A percentile compares a stretch with the other conserved stretches of the same genome.
phyloP scores from a whole-genome alignment of 2,888 invertebrate genomes.

The Timandra comae region DNA sequence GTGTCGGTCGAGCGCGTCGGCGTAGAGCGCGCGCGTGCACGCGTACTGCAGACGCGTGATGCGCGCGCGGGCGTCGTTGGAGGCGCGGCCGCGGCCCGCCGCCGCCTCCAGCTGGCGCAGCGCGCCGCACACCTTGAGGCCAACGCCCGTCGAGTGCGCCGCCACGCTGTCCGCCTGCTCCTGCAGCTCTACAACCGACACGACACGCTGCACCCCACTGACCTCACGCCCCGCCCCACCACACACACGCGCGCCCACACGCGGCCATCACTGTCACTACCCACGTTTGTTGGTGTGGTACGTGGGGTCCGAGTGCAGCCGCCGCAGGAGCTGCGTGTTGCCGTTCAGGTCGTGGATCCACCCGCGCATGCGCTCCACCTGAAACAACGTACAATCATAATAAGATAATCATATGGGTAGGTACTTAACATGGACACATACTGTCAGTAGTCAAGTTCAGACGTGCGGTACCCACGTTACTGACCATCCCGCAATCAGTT shows the following conservation, averaged over 20 bases:
- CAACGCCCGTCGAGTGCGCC: constrained; percentile 68
- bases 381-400: constrained; percentile 13
- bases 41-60: constrained; percentile 70
- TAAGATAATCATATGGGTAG: no score
- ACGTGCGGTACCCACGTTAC: no score
- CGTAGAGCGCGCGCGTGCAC: constrained; percentile 61
- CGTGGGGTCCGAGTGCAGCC: constrained; percentile 77
- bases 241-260: not conserved
- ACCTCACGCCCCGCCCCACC: no score
- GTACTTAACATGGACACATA: no score
- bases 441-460: no score
- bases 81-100: constrained; percentile 40
- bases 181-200: constrained; percentile 67
- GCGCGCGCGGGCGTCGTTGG: constrained; percentile 61
- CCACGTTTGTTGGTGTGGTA: constrained; percentile 59
- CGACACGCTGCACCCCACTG: not conserved
- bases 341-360: constrained; percentile 69
- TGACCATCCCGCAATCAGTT: no score
- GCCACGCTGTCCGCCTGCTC: constrained; percentile 77
- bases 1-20: constrained; percentile 69
- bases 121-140: constrained; percentile 70
- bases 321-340: constrained; percentile 65
- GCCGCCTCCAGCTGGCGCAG: constrained; percentile 66
- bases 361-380: constrained; percentile 68
- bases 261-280: constrained; percentile 13